These are phyloP conservation scores for Xylocampa areola DNA, from an alignment of 2,888 invertebrate species.

Conservation along the genomic window DNA sequence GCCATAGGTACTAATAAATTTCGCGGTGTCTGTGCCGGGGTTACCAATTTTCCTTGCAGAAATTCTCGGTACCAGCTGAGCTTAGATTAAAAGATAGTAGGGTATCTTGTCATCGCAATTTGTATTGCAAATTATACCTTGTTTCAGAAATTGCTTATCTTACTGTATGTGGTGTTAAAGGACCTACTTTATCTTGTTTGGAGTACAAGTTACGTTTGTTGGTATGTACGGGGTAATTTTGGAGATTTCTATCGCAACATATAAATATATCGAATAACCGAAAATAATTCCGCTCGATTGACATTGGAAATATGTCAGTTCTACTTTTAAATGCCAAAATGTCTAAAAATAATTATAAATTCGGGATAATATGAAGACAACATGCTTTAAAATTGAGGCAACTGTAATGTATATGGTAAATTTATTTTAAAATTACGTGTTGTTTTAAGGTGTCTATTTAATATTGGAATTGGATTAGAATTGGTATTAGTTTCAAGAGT, in stretches of 20 bases:
- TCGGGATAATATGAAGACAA: too few species aligned
- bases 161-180: neutral
- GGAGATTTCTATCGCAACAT: constrained; percentile 25
- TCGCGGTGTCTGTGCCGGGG: neutral
- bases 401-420: too few species aligned
- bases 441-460: too few species aligned
- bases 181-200: neutral
- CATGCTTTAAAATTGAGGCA: too few species aligned
- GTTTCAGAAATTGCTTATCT: constrained; percentile 22
- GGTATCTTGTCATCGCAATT: constrained; percentile 42
- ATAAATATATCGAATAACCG: too few species aligned
- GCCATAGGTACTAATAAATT: constrained; percentile 30
- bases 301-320: too few species aligned
- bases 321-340: too few species aligned
- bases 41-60: constrained; percentile 29
- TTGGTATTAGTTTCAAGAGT: too few species aligned
- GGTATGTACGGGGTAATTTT: constrained; percentile 13
- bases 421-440: too few species aligned
- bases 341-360: too few species aligned
- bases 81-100: constrained; percentile 43
- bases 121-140: constrained; percentile 43
- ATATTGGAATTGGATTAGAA: too few species aligned
- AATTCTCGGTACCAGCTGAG: constrained; percentile 28
- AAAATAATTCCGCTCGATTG: too few species aligned
- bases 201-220: constrained; percentile 23